Conservation (phyloP, 92 coral and sea anemone genomes). For the Plumapathes pennacea region DNA sequence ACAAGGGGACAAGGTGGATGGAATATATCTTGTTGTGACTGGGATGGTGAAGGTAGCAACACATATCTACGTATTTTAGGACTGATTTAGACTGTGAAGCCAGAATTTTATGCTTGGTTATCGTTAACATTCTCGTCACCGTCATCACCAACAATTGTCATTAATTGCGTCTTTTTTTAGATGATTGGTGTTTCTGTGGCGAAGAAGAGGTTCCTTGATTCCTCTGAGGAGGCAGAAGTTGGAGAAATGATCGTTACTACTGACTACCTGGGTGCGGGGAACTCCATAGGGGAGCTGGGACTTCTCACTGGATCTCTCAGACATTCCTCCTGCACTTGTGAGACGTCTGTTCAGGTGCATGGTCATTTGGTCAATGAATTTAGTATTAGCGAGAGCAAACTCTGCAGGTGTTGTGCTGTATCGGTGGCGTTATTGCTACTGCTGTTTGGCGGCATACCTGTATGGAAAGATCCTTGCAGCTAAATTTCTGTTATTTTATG, state of each 20-base stretch:
- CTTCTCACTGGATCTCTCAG: slow-evolving; percentile 72
- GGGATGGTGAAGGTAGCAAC: slow-evolving; percentile 91
- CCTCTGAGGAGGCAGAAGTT: slow-evolving; percentile 43
- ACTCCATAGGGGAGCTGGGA: slow-evolving; percentile 89
- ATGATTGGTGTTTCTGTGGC: slow-evolving; percentile 95
- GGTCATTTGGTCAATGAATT: too few relatives aligned
- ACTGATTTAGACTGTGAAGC: too few relatives aligned
- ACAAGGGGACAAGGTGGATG: slow-evolving; percentile 91
- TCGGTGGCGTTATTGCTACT: too few relatives aligned
- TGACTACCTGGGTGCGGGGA: slow-evolving; percentile 91
- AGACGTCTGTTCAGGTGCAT: slow-evolving; percentile 95
- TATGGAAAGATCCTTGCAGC: too few relatives aligned
- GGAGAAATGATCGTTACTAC: slow-evolving; percentile 92
- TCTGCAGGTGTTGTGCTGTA: too few relatives aligned
- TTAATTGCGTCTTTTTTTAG: slow-evolving; percentile 28
- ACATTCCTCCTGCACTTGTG: slow-evolving; percentile 91
- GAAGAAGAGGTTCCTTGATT: slow-evolving; percentile 25
- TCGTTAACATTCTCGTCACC: too few relatives aligned
- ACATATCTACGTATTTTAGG: too few relatives aligned
- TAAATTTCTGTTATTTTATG: too few relatives aligned
- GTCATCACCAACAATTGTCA: too few relatives aligned
- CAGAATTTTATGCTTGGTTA: too few relatives aligned
- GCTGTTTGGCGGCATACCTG: too few relatives aligned
- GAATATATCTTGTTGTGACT: slow-evolving; percentile 80
- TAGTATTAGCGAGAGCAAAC: too few relatives aligned